Evolutionary conservation across 2,113 vertebrate genomes (phyloP), one percentile per base, ranked within the genome.

Genomic region (Brachypteracias leptosomus): DNA sequence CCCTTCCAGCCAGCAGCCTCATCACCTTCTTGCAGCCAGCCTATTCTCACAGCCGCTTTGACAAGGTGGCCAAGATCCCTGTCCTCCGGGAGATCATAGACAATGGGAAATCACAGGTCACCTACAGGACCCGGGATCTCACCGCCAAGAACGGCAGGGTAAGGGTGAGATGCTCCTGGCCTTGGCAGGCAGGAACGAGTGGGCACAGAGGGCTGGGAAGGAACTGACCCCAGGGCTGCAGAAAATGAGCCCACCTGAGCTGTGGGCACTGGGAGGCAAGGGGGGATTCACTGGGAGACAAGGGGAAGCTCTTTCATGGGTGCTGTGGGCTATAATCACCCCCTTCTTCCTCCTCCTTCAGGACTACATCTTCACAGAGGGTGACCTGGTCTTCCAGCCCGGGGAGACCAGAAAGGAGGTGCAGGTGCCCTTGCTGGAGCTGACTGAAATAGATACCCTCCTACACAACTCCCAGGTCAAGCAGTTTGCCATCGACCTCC

Each of bases 71-170:
- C 68, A 98, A 98, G 81, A 99, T 99, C 88, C 99, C 99, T 2
- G 97, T 99, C 28, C 66, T 95, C 46, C 97, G 99, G 89, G 98
- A 99, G 94, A 99, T 99, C 94, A 95, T 98, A 2, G 99, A 99
- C 67, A 98, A 98, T 0, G 98, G 99, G 83, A 99, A 98, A 75
- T 98, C 99, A 9, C 99, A 99, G 88, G 99, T 99, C 93, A 98
- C 98, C 38, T 99, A 99, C 96, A 98, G 98, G 89, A 98, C 99
- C 1, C 98, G 98, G 29, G 99, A 99, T 72, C 97, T 98, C 87
- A 99, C 99, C 0, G 99, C 99, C 22, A 99, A 98, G 84, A 98
- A 98, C 9, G 98, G 98, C 95, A 99, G 98, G 98, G 99, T 99
- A 89, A 98, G 98, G 49, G 10, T 18, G 40, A n/a, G n/a, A 2